Conservation (phyloP, 2,113 vertebrate species). For the Myotis yumanensis region DNA sequence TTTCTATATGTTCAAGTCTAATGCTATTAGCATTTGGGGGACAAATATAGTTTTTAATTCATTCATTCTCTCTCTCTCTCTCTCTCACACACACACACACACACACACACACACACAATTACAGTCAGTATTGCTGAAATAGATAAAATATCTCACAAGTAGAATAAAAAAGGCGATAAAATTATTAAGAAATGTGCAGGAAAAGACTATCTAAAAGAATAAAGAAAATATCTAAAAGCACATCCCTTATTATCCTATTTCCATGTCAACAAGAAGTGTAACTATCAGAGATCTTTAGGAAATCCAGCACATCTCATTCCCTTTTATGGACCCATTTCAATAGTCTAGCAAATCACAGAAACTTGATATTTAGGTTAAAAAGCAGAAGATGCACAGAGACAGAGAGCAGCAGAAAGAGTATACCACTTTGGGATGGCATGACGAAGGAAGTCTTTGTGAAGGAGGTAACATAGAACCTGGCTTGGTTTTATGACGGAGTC, state of each 20-base stretch:
- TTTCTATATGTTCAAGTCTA: constrained; percentile 21
- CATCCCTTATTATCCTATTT: neutral
- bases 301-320: neutral
- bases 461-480: neutral
- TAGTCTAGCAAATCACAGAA: neutral
- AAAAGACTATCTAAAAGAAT: neutral
- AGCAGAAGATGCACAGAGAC: neutral
- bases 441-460: neutral
- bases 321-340: neutral
- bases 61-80: neutral
- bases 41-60: neutral
- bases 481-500: neutral
- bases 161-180: neutral
- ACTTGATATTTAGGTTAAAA: neutral
- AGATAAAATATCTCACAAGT: constrained; percentile 8
- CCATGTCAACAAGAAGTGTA: neutral
- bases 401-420: neutral
- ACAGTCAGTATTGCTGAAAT: neutral
- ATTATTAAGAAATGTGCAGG: neutral
- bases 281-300: neutral
- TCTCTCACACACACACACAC: neutral
- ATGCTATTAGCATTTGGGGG: neutral
- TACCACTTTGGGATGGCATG: neutral
- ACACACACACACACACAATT: neutral
- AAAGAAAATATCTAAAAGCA: neutral